Conservation (phyloP, 2,797 vertebrate species). For the Otolemur crassicaudatus region DNA sequence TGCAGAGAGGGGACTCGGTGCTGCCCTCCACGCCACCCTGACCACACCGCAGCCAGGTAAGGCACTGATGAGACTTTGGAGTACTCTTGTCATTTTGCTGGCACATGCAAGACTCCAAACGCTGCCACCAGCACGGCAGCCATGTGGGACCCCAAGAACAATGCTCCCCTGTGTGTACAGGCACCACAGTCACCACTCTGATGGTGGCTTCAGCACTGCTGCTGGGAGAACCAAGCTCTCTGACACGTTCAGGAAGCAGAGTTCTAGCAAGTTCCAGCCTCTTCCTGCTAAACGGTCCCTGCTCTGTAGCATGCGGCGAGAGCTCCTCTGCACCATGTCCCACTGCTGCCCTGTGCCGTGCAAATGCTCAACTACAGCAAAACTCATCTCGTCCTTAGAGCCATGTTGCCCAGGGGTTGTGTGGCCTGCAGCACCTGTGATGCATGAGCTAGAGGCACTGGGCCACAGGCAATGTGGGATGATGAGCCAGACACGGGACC, state of each 20-base stretch:
- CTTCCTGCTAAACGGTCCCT: neutral
- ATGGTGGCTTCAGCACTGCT: fast-evolving
- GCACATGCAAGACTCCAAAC: neutral
- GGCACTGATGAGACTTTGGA: neutral
- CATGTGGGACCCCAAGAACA: fast-evolving
- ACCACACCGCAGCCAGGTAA: fast-evolving
- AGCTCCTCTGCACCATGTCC: neutral
- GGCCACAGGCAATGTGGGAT: neutral
- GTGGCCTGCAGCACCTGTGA: fast-evolving
- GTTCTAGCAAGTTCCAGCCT: neutral
- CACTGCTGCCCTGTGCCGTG: fast-evolving
- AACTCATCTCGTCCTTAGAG: neutral
- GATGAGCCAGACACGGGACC: neutral
- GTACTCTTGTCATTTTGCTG: neutral
- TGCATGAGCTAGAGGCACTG: neutral
- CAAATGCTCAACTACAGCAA: fast-evolving
- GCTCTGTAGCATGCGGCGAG: neutral
- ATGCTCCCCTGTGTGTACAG: fast-evolving
- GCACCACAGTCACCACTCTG: no score
- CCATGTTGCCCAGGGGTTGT: fast-evolving
- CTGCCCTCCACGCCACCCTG: neutral
- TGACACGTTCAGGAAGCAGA: neutral
- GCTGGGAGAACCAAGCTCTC: neutral
- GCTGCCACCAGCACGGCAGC: neutral
- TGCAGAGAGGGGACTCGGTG: fast-evolving